Base-by-base conservation (phyloP, 2,888 invertebrate genomes). In the Dryococelus australis region DNA sequence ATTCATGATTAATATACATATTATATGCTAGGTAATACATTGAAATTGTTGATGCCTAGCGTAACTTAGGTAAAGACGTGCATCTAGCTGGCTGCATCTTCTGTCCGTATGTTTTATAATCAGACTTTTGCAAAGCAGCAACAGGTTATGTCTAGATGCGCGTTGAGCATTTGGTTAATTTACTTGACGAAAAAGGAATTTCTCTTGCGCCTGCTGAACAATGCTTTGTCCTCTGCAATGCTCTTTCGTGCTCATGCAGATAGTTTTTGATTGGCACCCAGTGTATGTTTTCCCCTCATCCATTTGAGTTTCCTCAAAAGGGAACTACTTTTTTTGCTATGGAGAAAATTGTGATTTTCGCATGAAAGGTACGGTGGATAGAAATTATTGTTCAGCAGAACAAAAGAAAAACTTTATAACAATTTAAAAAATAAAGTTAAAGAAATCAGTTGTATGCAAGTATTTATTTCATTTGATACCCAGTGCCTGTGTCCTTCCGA, bases 351-450 rank as follows among this genome's bases (percentile, higher is more conserved):
- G 65, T 65, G 65, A 65, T 65, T 65, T 65, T 65, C 2, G 65
- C 65, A 65, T 65, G 65, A 20, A 24, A 65, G 65, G 65, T 65
- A 65, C 65, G 16, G 65, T 65, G 83, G 83, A 83, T 35, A 81
- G 43, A 84, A 87, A 85, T 87, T 86, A 81, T 81, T 87, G 87
- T 88, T 88, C 88, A 88, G 88, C 87, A 86, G 87, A 87, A 86
- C 87, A 87, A 86, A 86, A 86, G 87, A 86, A 84, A 85, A 85
- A 88, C 88, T 88, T 88, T 88, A 88, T 88, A 88, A 88, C 88
- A 87, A 87, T 88, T 87, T 85, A 87, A 65, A 65, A 88, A 88
- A 88, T 88, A 88, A 88, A 88, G 88, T 88, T 88, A 87, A 88
- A 86, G 86, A 88, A 88, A 85, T 65, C 65, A 65, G 65, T 65